Conservation (phyloP, 2,113 vertebrate species). For the Tringa solitaria region DNA sequence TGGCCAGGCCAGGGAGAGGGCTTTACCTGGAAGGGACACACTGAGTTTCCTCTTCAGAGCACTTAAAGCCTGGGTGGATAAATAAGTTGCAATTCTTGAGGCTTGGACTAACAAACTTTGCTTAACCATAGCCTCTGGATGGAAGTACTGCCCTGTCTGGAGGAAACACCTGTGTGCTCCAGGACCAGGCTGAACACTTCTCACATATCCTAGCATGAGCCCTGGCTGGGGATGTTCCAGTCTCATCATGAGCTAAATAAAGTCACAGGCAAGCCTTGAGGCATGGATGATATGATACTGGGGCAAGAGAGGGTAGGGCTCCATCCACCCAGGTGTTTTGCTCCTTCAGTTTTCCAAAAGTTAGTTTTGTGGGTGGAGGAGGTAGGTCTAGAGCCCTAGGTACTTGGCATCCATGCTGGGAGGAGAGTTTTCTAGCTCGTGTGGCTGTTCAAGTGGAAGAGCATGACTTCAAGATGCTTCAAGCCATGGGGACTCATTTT, state of each 20-base stretch:
- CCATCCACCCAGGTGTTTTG: neutral
- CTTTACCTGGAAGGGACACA: neutral
- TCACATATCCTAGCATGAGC: fast-evolving
- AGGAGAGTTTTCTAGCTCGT: neutral
- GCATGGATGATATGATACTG: neutral
- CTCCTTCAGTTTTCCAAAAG: neutral
- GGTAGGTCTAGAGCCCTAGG: neutral
- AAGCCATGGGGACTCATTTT: neutral
- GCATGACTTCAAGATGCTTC: neutral
- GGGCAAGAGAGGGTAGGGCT: neutral
- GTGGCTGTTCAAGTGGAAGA: neutral
- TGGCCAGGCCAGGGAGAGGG: neutral
- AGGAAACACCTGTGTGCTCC: neutral
- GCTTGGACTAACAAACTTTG: neutral
- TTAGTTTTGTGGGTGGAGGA: fast-evolving
- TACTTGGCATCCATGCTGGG: neutral
- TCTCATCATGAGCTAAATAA: neutral
- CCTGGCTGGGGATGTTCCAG: neutral
- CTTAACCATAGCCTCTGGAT: neutral
- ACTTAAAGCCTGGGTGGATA: neutral
- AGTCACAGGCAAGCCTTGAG: neutral
- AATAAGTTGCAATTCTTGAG: neutral
- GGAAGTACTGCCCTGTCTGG: neutral
- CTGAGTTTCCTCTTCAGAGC: neutral
- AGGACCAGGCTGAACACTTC: neutral